Base-by-base conservation (phyloP, 2,888 invertebrate genomes). In the Itoplectis maculator region DNA sequence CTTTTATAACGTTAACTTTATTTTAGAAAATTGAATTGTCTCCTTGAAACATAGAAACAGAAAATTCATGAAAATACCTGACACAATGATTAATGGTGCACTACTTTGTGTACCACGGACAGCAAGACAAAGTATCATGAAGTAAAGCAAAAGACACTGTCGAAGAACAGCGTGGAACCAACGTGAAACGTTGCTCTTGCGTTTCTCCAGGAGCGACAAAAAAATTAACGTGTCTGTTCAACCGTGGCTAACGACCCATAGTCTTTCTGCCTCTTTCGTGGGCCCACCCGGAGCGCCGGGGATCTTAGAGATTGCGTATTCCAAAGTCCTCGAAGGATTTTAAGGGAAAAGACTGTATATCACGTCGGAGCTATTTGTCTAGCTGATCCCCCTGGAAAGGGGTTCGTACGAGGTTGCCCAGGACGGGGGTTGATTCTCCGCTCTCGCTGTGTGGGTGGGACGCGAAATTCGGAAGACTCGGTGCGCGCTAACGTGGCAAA, bases 331-430 rank as follows among this genome's bases (percentile, higher is more conserved):
- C 77, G 79, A 69, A 78, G 63, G 72, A 63, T 79, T 90, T 89
- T 86, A 85, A 86, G 84, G 88, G 86, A 89, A 88, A 87, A 88
- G 87, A 88, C 88, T 86, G 88, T 89, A 89, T 88, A 90, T 91
- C 90, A 90, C 89, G 87, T 84, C 54, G 81, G 79, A 85, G 88
- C 88, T 90, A 91, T 90, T 91, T 90, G 90, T 90, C 90, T 88
- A 88, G 88, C 87, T 90, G 88, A 90, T 88, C 87, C 86, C 5
- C 76, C 81, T 83, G 84, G 85, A 87, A 85, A 85, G 74, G 74
- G 84, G 82, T 69, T 76, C 73, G 61, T 56, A 61, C 11, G 63
- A 75, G 68, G 76, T 73, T 51, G 45, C 51, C 49, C 49, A 80
- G 68, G 69, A 72, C 68, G n/a, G 66, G 65, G 66, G 65, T 61